These are phyloP conservation scores for Cryptoprocta ferox DNA, from an alignment of 2,797 vertebrate species.

Conservation along the genomic window DNA sequence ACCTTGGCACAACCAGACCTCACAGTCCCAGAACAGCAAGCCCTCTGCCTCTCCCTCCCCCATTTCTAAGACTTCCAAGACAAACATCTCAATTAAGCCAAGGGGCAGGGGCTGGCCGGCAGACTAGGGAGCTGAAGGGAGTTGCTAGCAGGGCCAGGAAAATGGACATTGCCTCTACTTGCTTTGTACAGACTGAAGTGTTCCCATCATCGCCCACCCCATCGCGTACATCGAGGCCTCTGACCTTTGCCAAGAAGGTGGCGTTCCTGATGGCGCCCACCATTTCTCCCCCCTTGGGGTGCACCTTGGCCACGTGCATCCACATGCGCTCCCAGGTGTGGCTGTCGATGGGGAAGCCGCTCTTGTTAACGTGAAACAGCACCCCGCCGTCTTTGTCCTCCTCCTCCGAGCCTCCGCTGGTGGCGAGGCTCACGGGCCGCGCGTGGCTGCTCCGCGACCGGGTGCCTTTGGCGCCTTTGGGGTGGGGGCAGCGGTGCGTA, in stretches of 20 bases:
- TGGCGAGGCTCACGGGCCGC: constrained; percentile 83
- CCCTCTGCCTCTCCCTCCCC: neutral
- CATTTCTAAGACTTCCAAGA: constrained; percentile 12
- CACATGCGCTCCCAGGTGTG: constrained; percentile 97
- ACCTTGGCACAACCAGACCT: neutral
- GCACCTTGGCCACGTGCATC: constrained; percentile 93
- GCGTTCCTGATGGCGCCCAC: constrained; percentile 93
- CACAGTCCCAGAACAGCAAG: neutral
- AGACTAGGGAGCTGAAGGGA: neutral
- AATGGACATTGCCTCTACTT: neutral
- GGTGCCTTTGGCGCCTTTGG: constrained; percentile 89
- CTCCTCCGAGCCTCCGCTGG: constrained; percentile 90
- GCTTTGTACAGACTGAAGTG: neutral
- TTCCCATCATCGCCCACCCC: neutral
- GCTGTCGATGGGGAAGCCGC: constrained; percentile 95
- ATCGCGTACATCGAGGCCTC: constrained; percentile 63
- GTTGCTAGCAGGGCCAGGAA: neutral
- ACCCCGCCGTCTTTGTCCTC: constrained; percentile 96
- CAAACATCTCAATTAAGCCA: constrained; percentile 23
- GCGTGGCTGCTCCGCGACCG: constrained; percentile 93
- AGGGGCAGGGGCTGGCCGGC: no score
- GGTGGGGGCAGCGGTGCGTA: constrained; percentile 84
- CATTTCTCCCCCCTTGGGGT: constrained; percentile 94
- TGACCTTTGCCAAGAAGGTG: constrained; percentile 92
- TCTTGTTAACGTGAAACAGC: constrained; percentile 95